These are phyloP conservation scores for Neotragus moschatus DNA, from an alignment of 2,113 vertebrate species.

Conservation along the genomic window DNA sequence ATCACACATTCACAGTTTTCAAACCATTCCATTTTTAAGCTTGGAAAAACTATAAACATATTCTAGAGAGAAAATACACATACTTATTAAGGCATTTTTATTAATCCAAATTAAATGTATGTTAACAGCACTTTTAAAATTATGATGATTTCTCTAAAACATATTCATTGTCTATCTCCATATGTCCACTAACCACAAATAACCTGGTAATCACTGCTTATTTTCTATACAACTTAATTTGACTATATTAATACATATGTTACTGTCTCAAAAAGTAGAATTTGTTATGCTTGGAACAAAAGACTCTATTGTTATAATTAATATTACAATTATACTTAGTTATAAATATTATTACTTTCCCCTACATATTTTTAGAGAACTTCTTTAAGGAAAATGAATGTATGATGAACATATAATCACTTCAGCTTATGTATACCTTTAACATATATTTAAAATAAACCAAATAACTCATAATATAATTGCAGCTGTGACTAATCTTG, in stretches of 20 bases:
- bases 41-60: not conserved
- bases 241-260: not conserved
- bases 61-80: not conserved
- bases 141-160: not conserved
- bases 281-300: not conserved
- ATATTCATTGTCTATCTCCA: not conserved
- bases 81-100: not conserved
- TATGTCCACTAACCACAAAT: not conserved
- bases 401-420: not conserved
- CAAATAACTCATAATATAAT: not conserved
- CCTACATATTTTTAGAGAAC: not conserved
- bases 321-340: not conserved
- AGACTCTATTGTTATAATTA: not conserved
- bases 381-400: not conserved
- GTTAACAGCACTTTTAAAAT: not conserved
- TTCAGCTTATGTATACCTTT: not conserved
- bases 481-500: not conserved
- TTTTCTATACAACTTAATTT: not conserved
- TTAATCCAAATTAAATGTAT: not conserved
- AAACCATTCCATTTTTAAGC: not conserved
- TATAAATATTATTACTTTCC: slow-evolving; percentile 11
- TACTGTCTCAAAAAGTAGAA: not conserved
- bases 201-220: not conserved
- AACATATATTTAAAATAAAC: not conserved
- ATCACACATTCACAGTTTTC: not conserved